phyloP scores from a whole-genome alignment of 2,888 invertebrate genomes.

The Apodemia hepburni region DNA sequence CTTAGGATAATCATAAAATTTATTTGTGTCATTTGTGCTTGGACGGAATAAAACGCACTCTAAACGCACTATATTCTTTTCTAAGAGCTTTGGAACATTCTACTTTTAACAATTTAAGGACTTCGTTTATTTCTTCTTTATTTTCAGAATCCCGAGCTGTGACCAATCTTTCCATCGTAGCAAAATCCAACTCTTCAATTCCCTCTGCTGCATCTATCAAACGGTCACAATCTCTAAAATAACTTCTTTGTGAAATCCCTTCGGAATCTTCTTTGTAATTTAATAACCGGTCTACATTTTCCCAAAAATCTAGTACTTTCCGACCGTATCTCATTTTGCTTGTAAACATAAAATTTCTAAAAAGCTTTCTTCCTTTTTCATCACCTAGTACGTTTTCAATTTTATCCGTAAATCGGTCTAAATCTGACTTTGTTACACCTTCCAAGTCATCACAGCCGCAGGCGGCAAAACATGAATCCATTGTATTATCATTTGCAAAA shows the following conservation, averaged over 20 bases:
- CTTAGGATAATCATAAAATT: slow-evolving; percentile 15
- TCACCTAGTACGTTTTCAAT: slow-evolving; percentile 73
- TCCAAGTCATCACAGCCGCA: slow-evolving; percentile 69
- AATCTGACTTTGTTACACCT: slow-evolving; percentile 66
- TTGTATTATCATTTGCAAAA: slow-evolving; percentile 50
- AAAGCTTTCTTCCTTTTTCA: slow-evolving; percentile 65
- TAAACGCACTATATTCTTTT: slow-evolving; percentile 62
- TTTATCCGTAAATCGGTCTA: slow-evolving; percentile 73
- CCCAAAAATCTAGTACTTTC: slow-evolving; percentile 61
- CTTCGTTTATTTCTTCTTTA: slow-evolving; percentile 53
- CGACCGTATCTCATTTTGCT: slow-evolving; percentile 62
- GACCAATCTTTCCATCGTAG: slow-evolving; percentile 59
- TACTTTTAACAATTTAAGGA: slow-evolving; percentile 54
- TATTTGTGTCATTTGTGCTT: slow-evolving; percentile 35
- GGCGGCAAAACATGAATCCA: slow-evolving; percentile 72
- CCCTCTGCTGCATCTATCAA: slow-evolving; percentile 62
- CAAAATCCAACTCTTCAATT: slow-evolving; percentile 66
- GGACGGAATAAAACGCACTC: slow-evolving; percentile 50
- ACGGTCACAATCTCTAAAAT: slow-evolving; percentile 51
- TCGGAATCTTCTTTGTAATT: slow-evolving; percentile 52
- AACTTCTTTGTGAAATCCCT: slow-evolving; percentile 49
- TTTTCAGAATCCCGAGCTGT: slow-evolving; percentile 54
- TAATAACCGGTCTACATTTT: slow-evolving; percentile 58
- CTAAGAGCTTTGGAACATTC: slow-evolving; percentile 62
- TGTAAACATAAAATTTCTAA: slow-evolving; percentile 69